These are phyloP conservation scores for Poecilia velifera DNA, from an alignment of 2,797 vertebrate species.

Conservation along the genomic window DNA sequence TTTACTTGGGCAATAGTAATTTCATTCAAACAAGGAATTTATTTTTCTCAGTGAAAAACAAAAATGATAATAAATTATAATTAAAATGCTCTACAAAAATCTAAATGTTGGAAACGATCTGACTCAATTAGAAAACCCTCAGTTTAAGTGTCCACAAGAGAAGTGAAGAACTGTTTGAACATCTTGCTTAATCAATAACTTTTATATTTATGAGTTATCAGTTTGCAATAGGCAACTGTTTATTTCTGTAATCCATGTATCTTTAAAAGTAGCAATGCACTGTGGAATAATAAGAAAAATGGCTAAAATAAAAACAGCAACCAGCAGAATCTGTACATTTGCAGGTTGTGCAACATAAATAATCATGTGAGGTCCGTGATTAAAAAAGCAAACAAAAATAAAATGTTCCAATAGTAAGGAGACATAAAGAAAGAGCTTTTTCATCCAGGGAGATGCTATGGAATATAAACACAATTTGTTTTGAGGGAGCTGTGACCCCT, in stretches of 20 bases:
- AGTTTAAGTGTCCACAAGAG: not conserved
- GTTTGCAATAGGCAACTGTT: not conserved
- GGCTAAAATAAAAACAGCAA: not conserved
- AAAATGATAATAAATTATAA: not conserved
- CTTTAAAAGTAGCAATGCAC: not conserved
- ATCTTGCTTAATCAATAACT: not conserved
- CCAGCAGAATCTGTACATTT: not conserved
- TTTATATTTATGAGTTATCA: not conserved
- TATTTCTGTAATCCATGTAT: not conserved
- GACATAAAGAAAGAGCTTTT: slow-evolving; percentile 21
- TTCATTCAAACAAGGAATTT: not conserved
- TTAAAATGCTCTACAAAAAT: not conserved
- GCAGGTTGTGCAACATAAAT: not conserved
- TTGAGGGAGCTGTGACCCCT: slow-evolving; percentile 73
- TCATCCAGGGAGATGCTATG: slow-evolving; percentile 47
- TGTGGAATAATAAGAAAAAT: not conserved
- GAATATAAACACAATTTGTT: slow-evolving; percentile 68
- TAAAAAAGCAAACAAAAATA: not conserved
- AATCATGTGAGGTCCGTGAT: not conserved
- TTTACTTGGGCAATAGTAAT: not conserved
- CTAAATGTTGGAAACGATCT: not conserved
- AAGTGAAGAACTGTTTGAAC: not conserved
- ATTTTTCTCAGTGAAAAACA: not conserved
- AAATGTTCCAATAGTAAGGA: slow-evolving; percentile 3
- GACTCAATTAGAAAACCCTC: not conserved